Base-by-base conservation (phyloP, 1,140 invertebrate genomes). In the Conus betulinus region DNA sequence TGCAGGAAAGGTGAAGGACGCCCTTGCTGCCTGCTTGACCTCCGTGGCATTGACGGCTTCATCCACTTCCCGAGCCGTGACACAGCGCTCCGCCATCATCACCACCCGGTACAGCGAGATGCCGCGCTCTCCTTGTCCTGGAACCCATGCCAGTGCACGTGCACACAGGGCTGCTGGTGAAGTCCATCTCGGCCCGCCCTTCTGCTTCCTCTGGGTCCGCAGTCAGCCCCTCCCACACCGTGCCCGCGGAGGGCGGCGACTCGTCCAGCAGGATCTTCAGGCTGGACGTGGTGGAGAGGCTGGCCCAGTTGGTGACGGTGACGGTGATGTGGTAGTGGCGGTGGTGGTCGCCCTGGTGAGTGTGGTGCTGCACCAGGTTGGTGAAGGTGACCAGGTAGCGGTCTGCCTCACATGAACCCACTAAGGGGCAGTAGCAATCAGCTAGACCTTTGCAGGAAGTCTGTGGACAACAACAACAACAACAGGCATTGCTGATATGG, bases 101-200 rank as follows among this genome's bases (percentile, higher is more conserved):
- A 39, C 89, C 3, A 91, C 82, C 25, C 78, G 88, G 71, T 91
- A 92, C 52, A 90, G 86, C 76, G 79, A 71, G 53, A 92, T 88
- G 25, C 91, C 91, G 86, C 39, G 39, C 91, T 92, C 57, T 92
- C 90, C 39, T 91, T 90, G 67, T 92, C 91, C 67, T 89, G 89
- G 83, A 90, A 92, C 10, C 87, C 90, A 84, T 84, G 85, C 91
- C 90, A 91, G 39, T 79, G 84, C 17, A 90, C 85, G 27, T 55
- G 57, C 23, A 92, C 39, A 1, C 51, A 6, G 13, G 85, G 60
- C 23, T 63, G 60, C 87, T 89, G 0, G 88, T 90, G 83, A 88
- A 92, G 74, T 92, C 91, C 57, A 90, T 89, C 84, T 92, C 91
- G n/a, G 84, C 87, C 57, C 57, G 8, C 8, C 15, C 57, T 15